Base-by-base conservation (phyloP, 1,140 invertebrate species). In the Agrilus planipennis region DNA sequence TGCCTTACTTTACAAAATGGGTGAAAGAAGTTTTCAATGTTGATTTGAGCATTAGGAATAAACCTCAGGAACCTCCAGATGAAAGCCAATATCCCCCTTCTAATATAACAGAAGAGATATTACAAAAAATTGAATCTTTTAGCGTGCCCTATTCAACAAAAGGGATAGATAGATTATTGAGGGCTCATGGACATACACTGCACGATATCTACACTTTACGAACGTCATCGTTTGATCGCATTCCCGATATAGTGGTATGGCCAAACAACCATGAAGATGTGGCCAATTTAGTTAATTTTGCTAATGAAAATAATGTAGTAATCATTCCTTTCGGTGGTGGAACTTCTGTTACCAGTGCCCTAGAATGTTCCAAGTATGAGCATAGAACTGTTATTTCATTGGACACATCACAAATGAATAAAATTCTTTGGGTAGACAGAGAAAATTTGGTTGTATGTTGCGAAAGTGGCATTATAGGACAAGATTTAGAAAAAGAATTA, bases 291-390 rank as follows among this genome's bases (percentile, higher is more conserved):
- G 83, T 98, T 0, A 65, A 77, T 37, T 55, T 86, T 12, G 92
- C 91, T 1, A 68, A 75, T 34, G 67, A 76, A 30, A 66, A 81
- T 50, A 74, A 85, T 50, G 73, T 89, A n/a, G 88, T 83, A 19
- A 73, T 96, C 22, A 89, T 99, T 52, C 93, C 94, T 6, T 96
- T 85, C 65, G 94, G 94, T 2, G 94, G 93, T 11, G 94, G 94
- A 4, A 98, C 94, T 0, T 93, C 87, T 45, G 94, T 98, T 0
- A 91, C 92, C 0, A 84, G 89, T 10, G 87, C 89, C 3, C 68
- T 94, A 0, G 76, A 81, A 42, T 97, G 92, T 65, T 92, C 92
- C 0, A 55, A 62, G 16, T 57, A 80, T 12, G 94, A 97, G 63
- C 55, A 54, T 11, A 69, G 94, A 32, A 81, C 83, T 39, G 95